Evolutionary conservation across 2,113 vertebrate species (phyloP).

Genomic region (Megalops atlanticus): DNA sequence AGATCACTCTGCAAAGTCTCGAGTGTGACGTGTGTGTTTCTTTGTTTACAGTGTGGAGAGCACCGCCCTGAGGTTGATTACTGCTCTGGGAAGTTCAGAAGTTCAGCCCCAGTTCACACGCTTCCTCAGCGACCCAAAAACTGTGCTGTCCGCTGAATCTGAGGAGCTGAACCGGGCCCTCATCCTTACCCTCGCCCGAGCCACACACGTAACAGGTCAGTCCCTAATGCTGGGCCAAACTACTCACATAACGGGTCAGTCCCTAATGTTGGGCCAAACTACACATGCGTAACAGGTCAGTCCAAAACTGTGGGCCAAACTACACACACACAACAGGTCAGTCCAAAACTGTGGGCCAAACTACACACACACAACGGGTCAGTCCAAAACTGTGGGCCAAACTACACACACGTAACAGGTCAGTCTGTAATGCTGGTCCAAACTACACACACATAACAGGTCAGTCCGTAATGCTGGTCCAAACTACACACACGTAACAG

Average conservation of each 20-base stretch:
- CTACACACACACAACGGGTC: no score
- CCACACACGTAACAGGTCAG: slow-evolving; percentile 94
- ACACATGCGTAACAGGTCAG: slow-evolving; percentile 74
- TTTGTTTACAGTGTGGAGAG: slow-evolving; percentile 84
- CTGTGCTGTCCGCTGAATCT: slow-evolving; percentile 91
- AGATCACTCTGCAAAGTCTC: neutral
- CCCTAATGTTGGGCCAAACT: slow-evolving; percentile 38
- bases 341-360: no score
- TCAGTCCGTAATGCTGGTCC: no score
- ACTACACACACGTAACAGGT: no score
- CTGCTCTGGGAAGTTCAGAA: slow-evolving; percentile 93
- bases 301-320: no score
- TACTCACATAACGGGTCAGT: slow-evolving; percentile 92
- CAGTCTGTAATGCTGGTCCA: no score
- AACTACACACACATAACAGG: no score
- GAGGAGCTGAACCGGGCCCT: slow-evolving; percentile 96
- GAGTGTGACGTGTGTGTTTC: slow-evolving; percentile 29
- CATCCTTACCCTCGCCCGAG: slow-evolving; percentile 93
- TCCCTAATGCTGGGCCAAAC: slow-evolving; percentile 38
- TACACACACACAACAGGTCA: no score
- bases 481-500: no score
- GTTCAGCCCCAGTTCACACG: slow-evolving; percentile 96
- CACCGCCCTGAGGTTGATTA: slow-evolving; percentile 92
- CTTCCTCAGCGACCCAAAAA: slow-evolving; percentile 96
- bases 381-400: no score